phyloP scores from a whole-genome alignment of 1,140 invertebrate genomes.

The Temnothorax longispinosus region DNA sequence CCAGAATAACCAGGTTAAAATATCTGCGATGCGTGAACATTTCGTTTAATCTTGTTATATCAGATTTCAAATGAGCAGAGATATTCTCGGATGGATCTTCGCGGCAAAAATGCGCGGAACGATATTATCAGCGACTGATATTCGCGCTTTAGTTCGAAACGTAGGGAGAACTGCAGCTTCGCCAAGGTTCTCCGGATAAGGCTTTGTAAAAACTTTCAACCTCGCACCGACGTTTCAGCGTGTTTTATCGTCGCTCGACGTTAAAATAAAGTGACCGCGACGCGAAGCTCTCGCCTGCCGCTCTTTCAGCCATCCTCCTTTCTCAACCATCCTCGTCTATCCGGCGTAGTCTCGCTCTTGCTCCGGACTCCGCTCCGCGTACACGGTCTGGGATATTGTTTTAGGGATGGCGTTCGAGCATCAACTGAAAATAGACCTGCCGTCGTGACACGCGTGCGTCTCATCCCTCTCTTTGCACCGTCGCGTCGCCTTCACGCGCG shows the following conservation, averaged over 20 bases:
- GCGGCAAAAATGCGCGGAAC: background rate
- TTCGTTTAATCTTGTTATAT: conserved; percentile 52
- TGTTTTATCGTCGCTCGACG: conserved; percentile 43
- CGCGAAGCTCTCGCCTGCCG: conserved; percentile 17
- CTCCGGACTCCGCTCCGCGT: background rate
- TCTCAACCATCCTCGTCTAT: conserved; percentile 17
- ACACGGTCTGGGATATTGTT: conserved; percentile 69
- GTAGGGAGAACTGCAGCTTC: background rate
- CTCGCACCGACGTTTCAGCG: conserved; percentile 26
- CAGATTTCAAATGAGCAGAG: conserved; percentile 41
- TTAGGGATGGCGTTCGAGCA: conserved; percentile 70
- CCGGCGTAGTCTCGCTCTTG: conserved; percentile 22
- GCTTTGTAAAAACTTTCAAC: conserved; percentile 53
- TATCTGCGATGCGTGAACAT: conserved; percentile 31
- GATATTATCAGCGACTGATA: conserved; percentile 41
- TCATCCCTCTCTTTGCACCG: conserved; percentile 37
- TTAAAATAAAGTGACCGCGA: conserved; percentile 61
- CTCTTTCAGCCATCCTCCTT: conserved; percentile 32
- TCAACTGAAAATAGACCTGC: conserved; percentile 71
- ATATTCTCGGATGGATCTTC: conserved; percentile 16
- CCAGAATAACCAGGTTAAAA: conserved; percentile 56
- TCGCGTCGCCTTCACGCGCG: conserved; percentile 52
- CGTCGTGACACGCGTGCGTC: conserved; percentile 44
- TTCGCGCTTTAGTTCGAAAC: conserved; percentile 2
- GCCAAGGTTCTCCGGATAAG: conserved; percentile 16